A percentile compares a stretch with the other conserved stretches of the same genome.
Evolutionary conservation across 1,140 invertebrate genomes (phyloP).

Genomic region (Drosophila jambulina): DNA sequence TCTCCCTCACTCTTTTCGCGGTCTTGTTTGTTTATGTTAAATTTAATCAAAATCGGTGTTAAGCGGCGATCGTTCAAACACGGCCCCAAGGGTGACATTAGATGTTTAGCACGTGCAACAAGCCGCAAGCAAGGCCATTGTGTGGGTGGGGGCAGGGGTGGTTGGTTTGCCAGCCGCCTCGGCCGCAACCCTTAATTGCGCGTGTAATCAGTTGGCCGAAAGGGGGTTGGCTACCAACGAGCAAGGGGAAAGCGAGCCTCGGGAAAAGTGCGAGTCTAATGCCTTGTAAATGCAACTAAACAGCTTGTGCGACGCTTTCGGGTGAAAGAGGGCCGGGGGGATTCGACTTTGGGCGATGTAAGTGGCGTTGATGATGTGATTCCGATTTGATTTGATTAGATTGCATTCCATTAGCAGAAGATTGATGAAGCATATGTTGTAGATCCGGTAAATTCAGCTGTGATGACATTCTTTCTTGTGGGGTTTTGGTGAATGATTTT

Average conservation of each 20-base stretch:
- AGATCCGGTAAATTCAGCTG: neutral
- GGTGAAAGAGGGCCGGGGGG: constrained; percentile 18
- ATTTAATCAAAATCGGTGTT: constrained; percentile 76
- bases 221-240: constrained; percentile 21
- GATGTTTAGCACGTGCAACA: constrained; percentile 71
- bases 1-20: neutral
- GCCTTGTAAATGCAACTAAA: constrained; percentile 72
- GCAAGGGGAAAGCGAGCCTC: neutral
- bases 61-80: constrained; percentile 55
- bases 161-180: constrained; percentile 36
- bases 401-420: constrained; percentile 61
- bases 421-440: constrained; percentile 61
- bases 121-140: constrained; percentile 59
- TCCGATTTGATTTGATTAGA: constrained; percentile 65
- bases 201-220: constrained; percentile 64
- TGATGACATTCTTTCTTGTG: neutral
- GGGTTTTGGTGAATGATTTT: too few relatives aligned
- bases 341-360: constrained; percentile 19
- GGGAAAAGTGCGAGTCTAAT: constrained; percentile 38
- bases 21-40: constrained; percentile 56
- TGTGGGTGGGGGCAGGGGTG: constrained; percentile 15
- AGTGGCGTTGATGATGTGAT: constrained; percentile 68
- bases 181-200: constrained; percentile 77
- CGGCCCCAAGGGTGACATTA: constrained; percentile 72
- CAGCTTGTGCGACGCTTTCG: constrained; percentile 51